Evolutionary conservation across 2,888 invertebrate genomes (phyloP), one percentile per base, ranked within the genome.

Genomic region (Palloptera scutellata): DNA sequence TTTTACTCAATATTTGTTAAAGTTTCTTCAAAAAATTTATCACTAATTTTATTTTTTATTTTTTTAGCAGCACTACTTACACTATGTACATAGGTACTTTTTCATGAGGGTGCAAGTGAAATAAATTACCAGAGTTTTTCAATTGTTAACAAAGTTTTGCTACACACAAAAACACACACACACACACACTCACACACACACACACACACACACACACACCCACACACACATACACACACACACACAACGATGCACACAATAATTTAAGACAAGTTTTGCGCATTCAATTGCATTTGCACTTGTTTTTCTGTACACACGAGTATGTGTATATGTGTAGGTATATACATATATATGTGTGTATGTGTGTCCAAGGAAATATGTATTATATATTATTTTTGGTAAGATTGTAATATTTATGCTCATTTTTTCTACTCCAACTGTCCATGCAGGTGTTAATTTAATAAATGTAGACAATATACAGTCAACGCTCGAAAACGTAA

Each of bases 81-180:
- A 12, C 53, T 42, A 15, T 17, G 42, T 30, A 13, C 52, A 52
- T n/a, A 51, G 52, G 69, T 76, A 75, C 62, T 77, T 76, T 51
- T 70, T 68, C 64, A 66, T 59, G 8, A 19, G 17, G 30, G 11
- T 53, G 68, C 72, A 73, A 72, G 72, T 71, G 68, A 73, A 75
- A 73, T 70, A 73, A 74, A 73, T 74, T 76, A 73, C 72, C 71
- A 70, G 71, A 74, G 74, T 75, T 75, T 79, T 79, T 79, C 79
- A 79, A 79, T 79, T 79, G 77, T 74, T 74, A 69, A 30, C 30
- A 30, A 30, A 30, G 30, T 30, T 30, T 30, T 30, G 30, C 30
- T 4, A 6, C 30, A 30, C 30, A 30, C 30, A 30, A 6, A 30
- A 30, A 6, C 30, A 30, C 30, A 30, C 6, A 30, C 30, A 30